Evolutionary conservation across 2,113 vertebrate genomes (phyloP), one percentile per base, ranked within the genome.

Genomic region (Shinisaurus crocodilurus): DNA sequence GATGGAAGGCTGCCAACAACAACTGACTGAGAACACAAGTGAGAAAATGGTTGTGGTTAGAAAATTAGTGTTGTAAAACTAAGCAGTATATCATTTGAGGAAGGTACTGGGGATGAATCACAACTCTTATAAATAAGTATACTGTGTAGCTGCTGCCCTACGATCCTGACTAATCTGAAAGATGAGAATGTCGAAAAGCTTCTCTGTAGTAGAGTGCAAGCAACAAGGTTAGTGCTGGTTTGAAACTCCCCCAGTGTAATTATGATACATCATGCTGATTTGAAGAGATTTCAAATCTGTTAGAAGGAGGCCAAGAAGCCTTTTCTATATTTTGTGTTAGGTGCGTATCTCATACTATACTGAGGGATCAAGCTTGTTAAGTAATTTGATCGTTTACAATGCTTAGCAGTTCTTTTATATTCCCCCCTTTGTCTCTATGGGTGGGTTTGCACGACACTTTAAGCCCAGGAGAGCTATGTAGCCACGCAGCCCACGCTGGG

Each of bases 161-260:
- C 69, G 23, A 7, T 74, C 1, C 8, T 88, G 88, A 90, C 83
- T 90, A 87, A 89, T 82, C 89, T 69, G 23, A 92, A 91, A 89
- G 93, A 89, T n/a, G 81, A 92, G 23, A 90, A 89, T 88, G 69
- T 69, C 32, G 57, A 89, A 89, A 43, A 91, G 83, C 34, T 0
- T 84, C 77, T 88, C 89, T 50, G 32, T 88, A 45, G 79, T 16
- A 25, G 6, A 63, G 70, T 77, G 69, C 88, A 37, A 69, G 45
- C 1, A 29, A 77, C 43, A 48, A 57, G 79, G 57, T 7, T 60
- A 48, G 15, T 34, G 29, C 29, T 50, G 16, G 3, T 6, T 54
- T 85, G 63, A 1, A 50, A 0, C 10, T n/a, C 43, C 25, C 34
- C 6, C 2, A 34, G 13, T 29, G 29, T 20, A 69, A 70, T 45